Evolutionary conservation across 2,888 invertebrate species (phyloP).

Genomic region (Pegoplata infirma): DNA sequence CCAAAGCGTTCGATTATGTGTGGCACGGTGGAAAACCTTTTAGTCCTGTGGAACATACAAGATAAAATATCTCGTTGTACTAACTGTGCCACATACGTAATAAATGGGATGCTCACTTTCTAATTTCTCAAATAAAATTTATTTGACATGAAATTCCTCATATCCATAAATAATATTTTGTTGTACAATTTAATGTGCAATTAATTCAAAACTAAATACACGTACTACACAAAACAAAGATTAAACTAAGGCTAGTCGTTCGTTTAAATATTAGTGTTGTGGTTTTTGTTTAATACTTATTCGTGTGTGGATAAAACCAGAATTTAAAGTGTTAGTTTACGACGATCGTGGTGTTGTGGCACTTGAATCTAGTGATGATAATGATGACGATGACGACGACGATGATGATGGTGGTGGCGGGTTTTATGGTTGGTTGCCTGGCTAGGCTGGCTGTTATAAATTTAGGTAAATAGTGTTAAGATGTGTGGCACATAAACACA

Average conservation of each 20-base stretch:
- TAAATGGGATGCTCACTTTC: too few relatives aligned
- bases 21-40: too few relatives aligned
- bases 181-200: slow-evolving; percentile 47
- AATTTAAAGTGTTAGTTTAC: slow-evolving; percentile 56
- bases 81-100: too few relatives aligned
- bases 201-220: slow-evolving; percentile 53
- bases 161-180: too few relatives aligned
- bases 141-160: too few relatives aligned
- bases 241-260: background rate
- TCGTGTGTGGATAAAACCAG: slow-evolving; percentile 45
- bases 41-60: too few relatives aligned
- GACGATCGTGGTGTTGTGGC: slow-evolving; percentile 32
- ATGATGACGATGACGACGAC: slow-evolving; percentile 8
- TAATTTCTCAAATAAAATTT: too few relatives aligned
- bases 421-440: slow-evolving; percentile 22
- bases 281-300: too few relatives aligned
- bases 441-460: slow-evolving; percentile 27
- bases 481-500: slow-evolving; percentile 45
- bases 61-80: too few relatives aligned
- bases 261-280: slow-evolving; percentile 2
- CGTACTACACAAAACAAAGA: background rate
- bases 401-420: slow-evolving; percentile 14
- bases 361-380: slow-evolving; percentile 3
- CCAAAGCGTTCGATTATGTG: too few relatives aligned
- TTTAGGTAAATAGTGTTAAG: slow-evolving; percentile 56